A percentile compares a stretch with the other conserved stretches of the same genome.
Conservation (phyloP, 2,888 invertebrate genomes). For the Osmoderma eremita region DNA sequence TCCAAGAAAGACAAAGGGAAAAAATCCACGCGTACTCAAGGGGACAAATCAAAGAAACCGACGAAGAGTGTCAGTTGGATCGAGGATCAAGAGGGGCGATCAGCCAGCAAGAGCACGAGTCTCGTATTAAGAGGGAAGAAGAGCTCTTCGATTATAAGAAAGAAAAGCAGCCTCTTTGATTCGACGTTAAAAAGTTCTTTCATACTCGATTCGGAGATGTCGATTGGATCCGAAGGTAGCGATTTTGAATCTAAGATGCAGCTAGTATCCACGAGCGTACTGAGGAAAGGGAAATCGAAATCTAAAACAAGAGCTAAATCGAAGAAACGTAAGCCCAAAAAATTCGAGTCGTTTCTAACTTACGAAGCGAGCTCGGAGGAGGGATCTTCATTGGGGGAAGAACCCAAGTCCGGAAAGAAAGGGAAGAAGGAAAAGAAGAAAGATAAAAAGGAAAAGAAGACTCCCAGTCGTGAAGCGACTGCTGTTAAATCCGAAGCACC, state of each 20-base stretch:
- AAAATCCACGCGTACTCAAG: constrained; percentile 51
- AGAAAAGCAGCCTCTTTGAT: not conserved
- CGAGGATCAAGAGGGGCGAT: not conserved
- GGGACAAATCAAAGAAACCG: not conserved
- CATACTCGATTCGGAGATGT: not conserved
- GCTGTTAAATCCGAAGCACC: constrained; percentile 33
- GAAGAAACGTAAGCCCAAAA: constrained; percentile 32
- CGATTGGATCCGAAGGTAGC: not conserved
- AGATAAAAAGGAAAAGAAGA: constrained; percentile 26
- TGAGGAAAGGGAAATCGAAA: not conserved
- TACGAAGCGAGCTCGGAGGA: constrained; percentile 2
- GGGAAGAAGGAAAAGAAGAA: constrained; percentile 32
- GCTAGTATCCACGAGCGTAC: not conserved
- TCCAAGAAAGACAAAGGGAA: constrained; percentile 61
- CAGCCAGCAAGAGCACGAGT: not conserved
- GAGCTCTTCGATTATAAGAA: not conserved
- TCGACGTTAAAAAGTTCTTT: not conserved
- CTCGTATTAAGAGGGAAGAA: not conserved
- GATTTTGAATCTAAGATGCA: not conserved
- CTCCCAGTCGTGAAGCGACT: constrained; percentile 2
- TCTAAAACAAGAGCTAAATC: constrained; percentile 11
- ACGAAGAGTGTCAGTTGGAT: constrained; percentile 16
- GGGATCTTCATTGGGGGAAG: too few relatives aligned
- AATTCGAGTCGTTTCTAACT: constrained; percentile 3
- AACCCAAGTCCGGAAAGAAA: constrained; percentile 7